Percentiles rank a stretch among this genome's conserved stretches.
These are phyloP conservation scores for Tyto alba DNA, from an alignment of 2,113 vertebrate species.

Conservation along the genomic window DNA sequence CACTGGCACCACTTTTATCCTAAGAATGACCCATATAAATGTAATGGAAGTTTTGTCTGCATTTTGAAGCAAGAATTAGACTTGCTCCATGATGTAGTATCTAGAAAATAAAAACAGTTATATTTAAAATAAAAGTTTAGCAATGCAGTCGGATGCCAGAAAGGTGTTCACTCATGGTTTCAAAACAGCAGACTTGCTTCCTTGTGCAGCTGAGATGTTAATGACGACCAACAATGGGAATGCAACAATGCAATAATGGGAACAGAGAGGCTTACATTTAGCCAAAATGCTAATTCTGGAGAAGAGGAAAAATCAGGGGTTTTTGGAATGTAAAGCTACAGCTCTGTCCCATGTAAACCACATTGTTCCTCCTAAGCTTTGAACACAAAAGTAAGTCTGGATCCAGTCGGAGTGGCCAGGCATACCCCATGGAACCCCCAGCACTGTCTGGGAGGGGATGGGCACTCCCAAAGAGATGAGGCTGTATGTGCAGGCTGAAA, in stretches of 20 bases:
- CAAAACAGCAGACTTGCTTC: neutral
- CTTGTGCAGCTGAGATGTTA: neutral
- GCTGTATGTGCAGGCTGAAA: neutral
- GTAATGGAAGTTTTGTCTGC: neutral
- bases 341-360: neutral
- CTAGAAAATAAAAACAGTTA: neutral
- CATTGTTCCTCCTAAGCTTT: neutral
- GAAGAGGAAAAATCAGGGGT: neutral
- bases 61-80: neutral
- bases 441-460: neutral
- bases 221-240: neutral
- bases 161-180: neutral
- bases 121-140: neutral
- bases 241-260: neutral
- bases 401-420: neutral
- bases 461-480: neutral
- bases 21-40: neutral
- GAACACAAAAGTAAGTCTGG: neutral
- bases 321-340: neutral
- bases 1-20: neutral
- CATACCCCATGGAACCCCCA: neutral
- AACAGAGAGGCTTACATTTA: neutral
- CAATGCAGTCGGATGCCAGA: neutral
- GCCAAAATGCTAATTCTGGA: neutral
- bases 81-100: neutral